Percentiles rank a stretch among this genome's conserved stretches.
phyloP scores from a whole-genome alignment of 2,888 invertebrate genomes.

The Phalera bucephala region DNA sequence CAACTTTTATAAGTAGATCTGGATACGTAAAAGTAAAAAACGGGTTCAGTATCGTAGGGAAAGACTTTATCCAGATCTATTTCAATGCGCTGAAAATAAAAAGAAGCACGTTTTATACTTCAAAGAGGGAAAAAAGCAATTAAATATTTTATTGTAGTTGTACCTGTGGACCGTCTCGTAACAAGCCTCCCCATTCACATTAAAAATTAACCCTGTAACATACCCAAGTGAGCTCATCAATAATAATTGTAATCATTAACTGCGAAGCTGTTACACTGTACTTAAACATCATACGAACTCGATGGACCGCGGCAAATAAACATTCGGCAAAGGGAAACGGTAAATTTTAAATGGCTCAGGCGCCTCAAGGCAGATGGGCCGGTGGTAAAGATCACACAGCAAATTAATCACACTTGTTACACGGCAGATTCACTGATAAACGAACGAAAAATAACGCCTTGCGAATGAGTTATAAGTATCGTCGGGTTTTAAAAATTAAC shows the following conservation, averaged over 20 bases:
- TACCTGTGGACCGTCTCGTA: no score
- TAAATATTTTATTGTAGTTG: no score
- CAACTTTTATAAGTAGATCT: no score
- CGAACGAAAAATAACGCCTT: slow-evolving; percentile 68
- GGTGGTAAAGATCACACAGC: slow-evolving; percentile 44
- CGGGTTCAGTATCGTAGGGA: no score
- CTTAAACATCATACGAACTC: slow-evolving; percentile 13
- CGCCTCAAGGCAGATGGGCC: slow-evolving; percentile 55
- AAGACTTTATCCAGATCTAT: no score
- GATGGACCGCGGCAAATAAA: slow-evolving; percentile 33
- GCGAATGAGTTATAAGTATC: slow-evolving; percentile 54
- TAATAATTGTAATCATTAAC: slow-evolving; percentile 35
- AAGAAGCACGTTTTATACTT: no score
- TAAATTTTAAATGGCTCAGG: slow-evolving; percentile 54
- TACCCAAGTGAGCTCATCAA: slow-evolving; percentile 11
- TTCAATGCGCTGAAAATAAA: no score
- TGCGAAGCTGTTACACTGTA: slow-evolving; percentile 31
- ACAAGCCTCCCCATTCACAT: slow-evolving; percentile 8
- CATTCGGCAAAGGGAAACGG: slow-evolving; percentile 48
- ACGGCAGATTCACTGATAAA: slow-evolving; percentile 67
- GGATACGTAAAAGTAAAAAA: no score
- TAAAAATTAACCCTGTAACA: slow-evolving; percentile 14
- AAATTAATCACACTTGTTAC: slow-evolving; percentile 76
- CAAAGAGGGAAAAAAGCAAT: no score
- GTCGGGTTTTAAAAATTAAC: slow-evolving; percentile 57